phyloP scores from a whole-genome alignment of 2,888 invertebrate genomes.

The Cosmopolites sordidus region DNA sequence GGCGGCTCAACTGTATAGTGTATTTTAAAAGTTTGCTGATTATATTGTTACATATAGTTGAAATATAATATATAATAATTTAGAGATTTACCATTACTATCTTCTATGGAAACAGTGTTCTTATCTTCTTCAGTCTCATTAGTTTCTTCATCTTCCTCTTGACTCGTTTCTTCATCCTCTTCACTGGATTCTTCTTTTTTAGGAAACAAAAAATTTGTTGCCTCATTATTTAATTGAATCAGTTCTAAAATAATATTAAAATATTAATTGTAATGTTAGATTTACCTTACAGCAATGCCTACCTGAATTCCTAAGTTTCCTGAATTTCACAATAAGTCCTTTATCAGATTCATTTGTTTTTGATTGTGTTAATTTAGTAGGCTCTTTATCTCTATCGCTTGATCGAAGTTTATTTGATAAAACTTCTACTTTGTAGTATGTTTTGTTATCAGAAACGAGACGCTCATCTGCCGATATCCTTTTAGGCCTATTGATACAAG shows the following conservation, averaged over 20 bases:
- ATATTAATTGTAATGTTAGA: background rate
- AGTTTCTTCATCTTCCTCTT: constrained; percentile 8
- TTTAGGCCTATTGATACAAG: constrained; percentile 39
- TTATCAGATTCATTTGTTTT: constrained; percentile 32
- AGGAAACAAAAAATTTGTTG: constrained; percentile 83
- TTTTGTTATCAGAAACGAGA: constrained; percentile 50
- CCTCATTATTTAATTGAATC: constrained; percentile 74
- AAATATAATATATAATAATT: no score
- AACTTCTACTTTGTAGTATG: constrained; percentile 71
- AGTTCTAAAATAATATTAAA: constrained; percentile 51
- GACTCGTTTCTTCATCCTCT: constrained; percentile 44
- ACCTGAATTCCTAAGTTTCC: constrained; percentile 63
- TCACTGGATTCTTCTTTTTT: constrained; percentile 49
- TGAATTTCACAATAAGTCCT: constrained; percentile 61
- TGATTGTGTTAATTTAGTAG: constrained; percentile 22
- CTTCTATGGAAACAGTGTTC: constrained; percentile 1
- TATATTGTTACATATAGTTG: no score
- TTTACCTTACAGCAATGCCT: background rate
- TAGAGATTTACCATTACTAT: background rate
- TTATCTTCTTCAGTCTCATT: constrained; percentile 9
- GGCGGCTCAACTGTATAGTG: no score
- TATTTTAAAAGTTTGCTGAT: no score
- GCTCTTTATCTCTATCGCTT: constrained; percentile 40
- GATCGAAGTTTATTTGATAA: constrained; percentile 65
- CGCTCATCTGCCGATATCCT: constrained; percentile 52